Evolutionary conservation across 2,797 vertebrate species (phyloP), one percentile per base, ranked within the genome.

Genomic region (Mormyrus proboscirostris): DNA sequence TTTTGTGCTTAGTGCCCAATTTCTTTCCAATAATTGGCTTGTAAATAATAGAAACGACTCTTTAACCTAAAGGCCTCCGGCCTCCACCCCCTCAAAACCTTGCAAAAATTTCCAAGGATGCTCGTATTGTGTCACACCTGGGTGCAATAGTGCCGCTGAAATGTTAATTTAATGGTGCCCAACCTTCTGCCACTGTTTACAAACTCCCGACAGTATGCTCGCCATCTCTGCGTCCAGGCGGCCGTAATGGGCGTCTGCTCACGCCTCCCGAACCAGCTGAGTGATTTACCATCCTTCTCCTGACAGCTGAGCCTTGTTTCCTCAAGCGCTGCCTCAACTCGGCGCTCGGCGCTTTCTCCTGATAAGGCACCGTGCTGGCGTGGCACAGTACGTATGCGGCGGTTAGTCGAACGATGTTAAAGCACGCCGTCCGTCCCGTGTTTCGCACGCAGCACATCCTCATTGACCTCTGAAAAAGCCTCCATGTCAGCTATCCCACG

Each of bases 231-330:
- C 50, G 22, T 47, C 50, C 22, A 73, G n/a, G n/a, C 1, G 76
- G 38, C 33, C 25, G 38, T 82, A 2, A 53, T 59, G 22, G 83
- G 47, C 50, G 73, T 89, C 88, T 90, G 82, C 84, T 5, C 19
- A 87, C 50, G 90, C 90, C 89, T 88, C 88, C 55, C 84, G 62
- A 89, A 90, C 89, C 88, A 90, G 91, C 84, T 90, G 62, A 85
- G 85, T 87, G 88, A 91, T 88, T 83, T 88, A 89, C 49, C 65
- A 84, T 51, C 83, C 49, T 90, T 82, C 73, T 91, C 51, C 69
- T 2, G 49, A 84, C 88, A 88, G 50, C 88, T 53, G 83, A 89
- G 79, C 88, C 19, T 8, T 14, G 14, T 51, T 65, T 84, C 53
- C 90, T 65, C 84, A 14, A 50, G 44, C 29, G 22, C 76, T 87